Base-by-base conservation (phyloP, 2,113 vertebrate genomes). In the Spilogale gracilis region DNA sequence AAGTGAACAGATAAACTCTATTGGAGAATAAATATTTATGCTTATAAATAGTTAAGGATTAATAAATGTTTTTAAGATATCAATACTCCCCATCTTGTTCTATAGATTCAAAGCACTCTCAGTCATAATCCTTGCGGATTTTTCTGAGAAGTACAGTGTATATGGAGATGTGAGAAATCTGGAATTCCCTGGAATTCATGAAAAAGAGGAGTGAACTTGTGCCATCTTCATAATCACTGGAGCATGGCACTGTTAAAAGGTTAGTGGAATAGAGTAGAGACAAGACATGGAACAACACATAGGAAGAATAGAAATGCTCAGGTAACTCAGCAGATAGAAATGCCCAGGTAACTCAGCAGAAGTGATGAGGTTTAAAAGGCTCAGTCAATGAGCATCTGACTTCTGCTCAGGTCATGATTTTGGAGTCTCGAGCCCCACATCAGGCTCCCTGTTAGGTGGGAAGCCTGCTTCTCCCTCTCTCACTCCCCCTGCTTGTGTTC, bases 61-160 rank as follows among this genome's bases (percentile, higher is more conserved):
- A 50, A 5, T 3, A 4, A 18, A 7, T 16, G 9, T 32, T 56
- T 30, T 16, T 1, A 45, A 45, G 43, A n/a, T 5, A 1, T 4
- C 12, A 32, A 30, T 48, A 52, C 58, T 90, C 45, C 56, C 58
- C 88, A 25, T 4, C 17, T 12, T 63, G 88, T 38, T 61, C 20
- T 17, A 78, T 10, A n/a, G 56, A 50, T 27, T 76, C 25, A 89
- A 60, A 76, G 25, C 27, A 45, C 9, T 11, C 30, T 30, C 3
- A 23, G 4, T 18, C 21, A 4, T 16, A n/a, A 27, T 16, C 43
- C 45, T 61, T 23, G 20, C 6, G 6, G 30, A 52, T n/a, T 63
- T 63, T 52, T 25, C 88, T 25, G 73, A 76, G 58, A 52, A 4
- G 43, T n/a, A 45, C 18, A 73, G 54, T 30, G 6, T 8, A 0